Conservation (phyloP, 2,113 vertebrate genomes). For the Protomyctophum bolini region DNA sequence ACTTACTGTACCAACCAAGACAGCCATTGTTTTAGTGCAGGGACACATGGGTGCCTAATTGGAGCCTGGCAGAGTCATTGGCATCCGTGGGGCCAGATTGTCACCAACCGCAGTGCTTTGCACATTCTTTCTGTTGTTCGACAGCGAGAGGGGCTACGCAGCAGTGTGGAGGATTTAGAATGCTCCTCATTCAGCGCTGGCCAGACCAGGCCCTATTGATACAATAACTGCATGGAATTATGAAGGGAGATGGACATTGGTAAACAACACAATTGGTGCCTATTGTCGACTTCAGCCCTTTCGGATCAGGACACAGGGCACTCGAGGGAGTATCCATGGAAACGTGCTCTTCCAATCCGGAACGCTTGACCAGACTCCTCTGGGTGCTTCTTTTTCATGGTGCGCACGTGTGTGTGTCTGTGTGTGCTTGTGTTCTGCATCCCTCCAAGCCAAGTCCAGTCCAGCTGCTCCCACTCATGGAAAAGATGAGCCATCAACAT, state of each 20-base stretch:
- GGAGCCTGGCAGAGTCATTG: slow-evolving; percentile 39
- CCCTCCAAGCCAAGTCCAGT: not conserved
- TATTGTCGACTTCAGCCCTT: not conserved
- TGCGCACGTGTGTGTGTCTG: slow-evolving; percentile 9
- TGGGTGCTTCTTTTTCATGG: not conserved
- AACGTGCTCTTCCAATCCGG: slow-evolving; percentile 13
- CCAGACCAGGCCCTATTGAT: slow-evolving; percentile 18
- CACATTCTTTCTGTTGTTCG: slow-evolving; percentile 38
- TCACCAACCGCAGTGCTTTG: slow-evolving; percentile 14
- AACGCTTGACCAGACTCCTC: slow-evolving; percentile 20
- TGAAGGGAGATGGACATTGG: slow-evolving; percentile 18
- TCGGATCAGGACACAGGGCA: slow-evolving; percentile 18
- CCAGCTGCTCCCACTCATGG: slow-evolving; percentile 6
- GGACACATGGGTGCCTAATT: slow-evolving; percentile 41
- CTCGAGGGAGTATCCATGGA: slow-evolving; percentile 45
- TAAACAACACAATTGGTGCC: slow-evolving; percentile 9
- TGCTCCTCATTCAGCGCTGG: slow-evolving; percentile 32
- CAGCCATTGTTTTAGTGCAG: slow-evolving; percentile 47
- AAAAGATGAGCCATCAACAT: not conserved
- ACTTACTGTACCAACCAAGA: slow-evolving; percentile 38
- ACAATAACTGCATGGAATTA: slow-evolving; percentile 18
- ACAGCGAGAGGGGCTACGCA: slow-evolving; percentile 17
- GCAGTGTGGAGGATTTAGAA: slow-evolving; percentile 4
- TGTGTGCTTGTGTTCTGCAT: not conserved
- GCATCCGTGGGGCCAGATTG: slow-evolving; percentile 1